A percentile compares a stretch with the other conserved stretches of the same genome.
These are phyloP conservation scores for Triops cancriformis DNA, from an alignment of 1,140 invertebrate species.

Conservation along the genomic window DNA sequence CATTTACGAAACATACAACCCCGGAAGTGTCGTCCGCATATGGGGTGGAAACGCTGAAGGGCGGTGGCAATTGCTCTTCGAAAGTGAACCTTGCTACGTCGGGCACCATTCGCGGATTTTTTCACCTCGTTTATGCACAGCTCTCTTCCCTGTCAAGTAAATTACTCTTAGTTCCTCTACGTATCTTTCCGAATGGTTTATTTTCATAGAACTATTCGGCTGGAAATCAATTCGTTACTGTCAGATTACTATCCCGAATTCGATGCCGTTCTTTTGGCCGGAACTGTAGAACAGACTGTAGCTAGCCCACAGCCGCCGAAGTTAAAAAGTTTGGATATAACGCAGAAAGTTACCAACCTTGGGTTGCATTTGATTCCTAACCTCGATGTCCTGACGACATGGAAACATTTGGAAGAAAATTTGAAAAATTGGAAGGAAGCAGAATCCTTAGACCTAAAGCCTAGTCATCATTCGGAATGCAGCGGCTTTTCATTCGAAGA, in stretches of 20 bases:
- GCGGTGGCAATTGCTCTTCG: slow-evolving; percentile 67
- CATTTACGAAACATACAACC: slow-evolving; percentile 83
- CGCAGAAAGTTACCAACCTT: slow-evolving; percentile 23
- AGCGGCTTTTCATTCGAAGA: slow-evolving; percentile 32
- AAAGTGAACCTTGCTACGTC: slow-evolving; percentile 54
- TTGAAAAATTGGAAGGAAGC: background rate
- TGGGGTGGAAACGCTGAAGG: slow-evolving; percentile 53
- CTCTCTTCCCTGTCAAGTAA: slow-evolving; percentile 30
- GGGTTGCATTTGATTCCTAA: slow-evolving; percentile 22
- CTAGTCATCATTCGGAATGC: slow-evolving; percentile 26
- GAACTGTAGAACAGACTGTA: slow-evolving; percentile 37
- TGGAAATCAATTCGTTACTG: slow-evolving; percentile 74
- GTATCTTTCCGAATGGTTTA: slow-evolving; percentile 24
- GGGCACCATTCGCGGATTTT: slow-evolving; percentile 61
- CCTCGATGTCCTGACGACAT: background rate
- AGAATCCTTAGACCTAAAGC: background rate
- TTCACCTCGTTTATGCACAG: slow-evolving; percentile 46
- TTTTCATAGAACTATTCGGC: slow-evolving; percentile 53
- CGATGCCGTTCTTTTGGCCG: slow-evolving; percentile 70
- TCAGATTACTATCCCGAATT: slow-evolving; percentile 81
- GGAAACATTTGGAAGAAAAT: background rate
- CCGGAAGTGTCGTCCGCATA: slow-evolving; percentile 72
- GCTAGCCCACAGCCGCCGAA: background rate
- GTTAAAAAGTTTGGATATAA: background rate
- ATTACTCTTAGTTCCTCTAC: background rate